A percentile compares a stretch with the other conserved stretches of the same genome.
Evolutionary conservation across 64 coral and sea anemone species (phyloP).

Genomic region (Pocillopora verrucosa): DNA sequence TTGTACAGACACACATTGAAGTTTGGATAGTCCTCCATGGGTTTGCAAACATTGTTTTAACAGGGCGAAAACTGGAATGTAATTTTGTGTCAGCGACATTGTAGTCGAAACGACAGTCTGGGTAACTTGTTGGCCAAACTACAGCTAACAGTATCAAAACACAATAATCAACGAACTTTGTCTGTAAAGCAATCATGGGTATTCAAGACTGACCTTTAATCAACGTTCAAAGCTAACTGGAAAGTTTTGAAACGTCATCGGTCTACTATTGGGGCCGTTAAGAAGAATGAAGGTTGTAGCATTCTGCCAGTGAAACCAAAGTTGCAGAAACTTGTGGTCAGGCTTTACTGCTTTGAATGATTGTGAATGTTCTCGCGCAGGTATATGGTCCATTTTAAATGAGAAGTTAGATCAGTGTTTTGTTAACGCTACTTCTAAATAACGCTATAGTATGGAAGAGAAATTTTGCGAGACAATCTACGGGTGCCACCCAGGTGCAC

Average conservation of each 20-base stretch:
- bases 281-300: conserved; percentile 49
- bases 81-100: too few species aligned
- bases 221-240: too few species aligned
- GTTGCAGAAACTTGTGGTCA: conserved; percentile 36
- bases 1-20: too few species aligned
- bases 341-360: conserved; percentile 41
- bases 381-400: background rate
- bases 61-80: conserved; percentile 20
- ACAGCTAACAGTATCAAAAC: background rate
- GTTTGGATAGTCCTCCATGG: too few species aligned
- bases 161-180: background rate
- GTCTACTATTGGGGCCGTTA: too few species aligned
- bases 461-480: too few species aligned
- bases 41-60: background rate
- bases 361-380: conserved; percentile 21
- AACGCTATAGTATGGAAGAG: too few species aligned
- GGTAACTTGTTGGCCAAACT: background rate
- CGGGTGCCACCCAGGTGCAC: too few species aligned
- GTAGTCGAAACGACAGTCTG: background rate
- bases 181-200: conserved; percentile 31
- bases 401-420: too few species aligned
- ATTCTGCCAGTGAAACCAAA: conserved; percentile 23
- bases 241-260: too few species aligned
- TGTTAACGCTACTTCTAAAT: too few species aligned
- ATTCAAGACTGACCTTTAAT: conserved; percentile 1